Evolutionary conservation across 2,797 vertebrate species (phyloP).

Genomic region (Brachyrhaphis roseni): DNA sequence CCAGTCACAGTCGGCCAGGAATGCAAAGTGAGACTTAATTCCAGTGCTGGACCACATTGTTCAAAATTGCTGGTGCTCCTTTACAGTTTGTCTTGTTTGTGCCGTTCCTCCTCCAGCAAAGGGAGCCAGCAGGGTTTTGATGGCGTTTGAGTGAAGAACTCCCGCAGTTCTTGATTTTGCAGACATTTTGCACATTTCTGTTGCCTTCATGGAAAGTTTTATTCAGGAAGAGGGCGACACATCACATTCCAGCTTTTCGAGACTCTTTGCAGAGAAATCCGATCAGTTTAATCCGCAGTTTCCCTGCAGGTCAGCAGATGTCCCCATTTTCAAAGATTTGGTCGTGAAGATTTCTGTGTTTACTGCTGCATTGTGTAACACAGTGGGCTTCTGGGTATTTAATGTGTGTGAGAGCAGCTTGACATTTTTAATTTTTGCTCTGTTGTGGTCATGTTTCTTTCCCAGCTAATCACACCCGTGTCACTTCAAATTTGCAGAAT

Average conservation of each 20-base stretch:
- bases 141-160: slow-evolving; percentile 24
- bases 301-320: slow-evolving; percentile 54
- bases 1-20: slow-evolving; percentile 23
- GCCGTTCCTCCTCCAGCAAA: not conserved
- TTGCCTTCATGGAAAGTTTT: not conserved
- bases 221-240: not conserved
- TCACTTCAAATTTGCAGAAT: slow-evolving; percentile 3
- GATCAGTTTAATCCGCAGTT: slow-evolving; percentile 38
- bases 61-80: not conserved
- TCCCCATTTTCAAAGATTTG: slow-evolving; percentile 40
- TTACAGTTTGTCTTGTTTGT: slow-evolving; percentile 15
- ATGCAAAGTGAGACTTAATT: slow-evolving; percentile 18
- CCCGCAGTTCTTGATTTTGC: not conserved
- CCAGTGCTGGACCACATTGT: slow-evolving; percentile 12
- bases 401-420: not conserved
- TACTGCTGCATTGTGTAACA: not conserved
- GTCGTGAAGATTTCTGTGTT: not conserved
- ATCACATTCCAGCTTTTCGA: slow-evolving; percentile 2
- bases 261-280: not conserved
- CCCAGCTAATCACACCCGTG: not conserved
- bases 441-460: not conserved
- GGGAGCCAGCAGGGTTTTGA: not conserved
- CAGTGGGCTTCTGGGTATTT: not conserved
- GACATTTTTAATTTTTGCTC: slow-evolving; percentile 7
- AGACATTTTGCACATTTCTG: slow-evolving; percentile 32